Conservation (phyloP, 2,113 vertebrate species). For the Dolichallabes microphthalmus region DNA sequence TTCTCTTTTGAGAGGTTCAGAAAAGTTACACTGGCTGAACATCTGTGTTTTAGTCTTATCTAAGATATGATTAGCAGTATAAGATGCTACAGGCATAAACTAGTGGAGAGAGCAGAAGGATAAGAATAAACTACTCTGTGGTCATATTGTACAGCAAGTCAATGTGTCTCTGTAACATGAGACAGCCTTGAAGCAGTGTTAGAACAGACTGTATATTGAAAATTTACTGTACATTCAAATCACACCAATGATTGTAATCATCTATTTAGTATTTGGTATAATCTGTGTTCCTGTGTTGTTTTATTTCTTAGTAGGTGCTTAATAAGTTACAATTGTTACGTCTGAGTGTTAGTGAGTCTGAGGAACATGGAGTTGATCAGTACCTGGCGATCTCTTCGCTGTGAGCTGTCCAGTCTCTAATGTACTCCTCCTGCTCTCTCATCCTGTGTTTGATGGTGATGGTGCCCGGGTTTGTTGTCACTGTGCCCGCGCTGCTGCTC, state of each 20-base stretch:
- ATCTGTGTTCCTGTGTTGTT: neutral
- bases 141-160: neutral
- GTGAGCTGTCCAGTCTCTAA: constrained; percentile 96
- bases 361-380: constrained; percentile 50
- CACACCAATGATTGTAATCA: neutral
- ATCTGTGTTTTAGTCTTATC: neutral
- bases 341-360: neutral
- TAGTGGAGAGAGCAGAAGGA: neutral
- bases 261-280: neutral
- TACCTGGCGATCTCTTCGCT: constrained; percentile 99
- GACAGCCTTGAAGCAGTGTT: neutral
- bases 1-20: neutral
- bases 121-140: neutral
- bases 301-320: neutral
- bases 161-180: neutral
- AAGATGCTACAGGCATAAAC: neutral
- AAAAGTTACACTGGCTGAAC: neutral
- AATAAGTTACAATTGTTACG: neutral
- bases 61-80: neutral
- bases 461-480: constrained; percentile 62
- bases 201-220: neutral
- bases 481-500: constrained; percentile 71
- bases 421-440: constrained; percentile 97
- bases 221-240: too few species aligned
- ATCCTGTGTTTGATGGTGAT: constrained; percentile 88